These are phyloP conservation scores for Nasonia vitripennis DNA, from an alignment of 1,140 invertebrate species.

Conservation along the genomic window DNA sequence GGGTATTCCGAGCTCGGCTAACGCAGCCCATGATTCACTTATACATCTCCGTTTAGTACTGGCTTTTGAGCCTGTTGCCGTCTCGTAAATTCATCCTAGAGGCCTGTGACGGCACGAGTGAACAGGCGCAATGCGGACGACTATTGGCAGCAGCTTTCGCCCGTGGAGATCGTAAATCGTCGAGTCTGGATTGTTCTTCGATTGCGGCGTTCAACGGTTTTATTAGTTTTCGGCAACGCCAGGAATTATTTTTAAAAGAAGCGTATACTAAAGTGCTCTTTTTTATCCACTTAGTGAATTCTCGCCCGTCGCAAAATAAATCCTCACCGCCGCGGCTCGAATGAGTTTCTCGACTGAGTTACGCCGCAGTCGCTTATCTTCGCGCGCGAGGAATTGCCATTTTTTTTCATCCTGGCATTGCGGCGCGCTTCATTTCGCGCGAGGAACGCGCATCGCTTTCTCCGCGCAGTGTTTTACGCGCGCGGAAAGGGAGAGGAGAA, in stretches of 20 bases:
- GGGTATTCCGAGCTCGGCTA: constrained; percentile 4
- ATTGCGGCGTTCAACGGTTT: background rate
- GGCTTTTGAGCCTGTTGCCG: constrained; percentile 14
- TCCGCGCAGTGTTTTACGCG: background rate
- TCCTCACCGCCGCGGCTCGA: background rate
- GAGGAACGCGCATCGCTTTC: background rate
- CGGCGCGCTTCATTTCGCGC: background rate
- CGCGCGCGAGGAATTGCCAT: background rate
- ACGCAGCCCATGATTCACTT: constrained; percentile 25
- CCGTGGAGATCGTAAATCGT: constrained; percentile 30
- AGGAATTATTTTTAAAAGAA: too few relatives aligned
- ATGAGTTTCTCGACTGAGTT: background rate
- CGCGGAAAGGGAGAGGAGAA: background rate
- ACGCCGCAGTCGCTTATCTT: background rate
- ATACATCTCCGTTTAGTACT: constrained; percentile 4
- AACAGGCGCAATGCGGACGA: background rate
- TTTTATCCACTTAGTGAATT: too few relatives aligned
- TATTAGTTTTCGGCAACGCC: background rate
- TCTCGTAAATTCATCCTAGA: constrained; percentile 42
- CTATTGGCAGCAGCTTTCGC: background rate
- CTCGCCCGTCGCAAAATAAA: background rate
- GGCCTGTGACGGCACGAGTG: background rate
- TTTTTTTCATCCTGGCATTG: background rate
- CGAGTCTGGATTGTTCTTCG: background rate
- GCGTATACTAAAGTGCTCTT: too few relatives aligned